These are phyloP conservation scores for Falco columbarius DNA, from an alignment of 2,797 vertebrate genomes.

Conservation along the genomic window DNA sequence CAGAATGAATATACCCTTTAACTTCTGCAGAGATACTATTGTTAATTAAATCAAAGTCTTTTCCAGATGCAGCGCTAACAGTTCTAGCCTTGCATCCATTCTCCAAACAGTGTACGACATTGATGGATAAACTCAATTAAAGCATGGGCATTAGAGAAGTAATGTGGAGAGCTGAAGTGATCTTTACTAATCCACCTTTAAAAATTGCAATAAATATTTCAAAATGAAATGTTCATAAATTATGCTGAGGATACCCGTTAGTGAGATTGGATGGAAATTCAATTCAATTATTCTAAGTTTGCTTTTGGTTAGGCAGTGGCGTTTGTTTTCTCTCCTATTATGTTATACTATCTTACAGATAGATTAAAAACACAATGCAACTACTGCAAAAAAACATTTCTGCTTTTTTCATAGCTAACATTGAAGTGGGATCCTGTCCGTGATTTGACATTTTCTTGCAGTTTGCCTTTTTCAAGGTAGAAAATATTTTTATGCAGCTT, in stretches of 20 bases:
- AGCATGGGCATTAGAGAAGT: constrained; percentile 70
- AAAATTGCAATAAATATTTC: constrained; percentile 74
- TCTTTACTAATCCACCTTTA: constrained; percentile 75
- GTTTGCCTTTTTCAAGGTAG: neutral
- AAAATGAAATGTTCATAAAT: constrained; percentile 70
- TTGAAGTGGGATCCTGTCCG: neutral
- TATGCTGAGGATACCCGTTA: constrained; percentile 51
- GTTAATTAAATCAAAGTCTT: constrained; percentile 76
- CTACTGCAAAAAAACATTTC: neutral
- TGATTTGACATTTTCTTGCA: neutral
- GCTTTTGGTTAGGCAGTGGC: neutral
- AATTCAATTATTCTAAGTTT: constrained; percentile 63
- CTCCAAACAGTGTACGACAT: constrained; percentile 69
- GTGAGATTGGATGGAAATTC: constrained; percentile 54
- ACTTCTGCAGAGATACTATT: constrained; percentile 52
- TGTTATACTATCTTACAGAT: neutral
- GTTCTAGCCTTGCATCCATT: constrained; percentile 59
- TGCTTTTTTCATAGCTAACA: neutral
- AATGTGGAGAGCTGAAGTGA: constrained; percentile 67
- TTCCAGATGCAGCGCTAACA: constrained; percentile 55
- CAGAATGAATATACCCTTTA: constrained; percentile 52
- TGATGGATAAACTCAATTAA: constrained; percentile 82
- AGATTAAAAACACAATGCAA: neutral
- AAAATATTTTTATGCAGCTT: neutral
- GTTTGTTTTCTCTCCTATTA: constrained; percentile 29